Conservation (phyloP, 1,140 invertebrate species). For the Cydia strobilella region DNA sequence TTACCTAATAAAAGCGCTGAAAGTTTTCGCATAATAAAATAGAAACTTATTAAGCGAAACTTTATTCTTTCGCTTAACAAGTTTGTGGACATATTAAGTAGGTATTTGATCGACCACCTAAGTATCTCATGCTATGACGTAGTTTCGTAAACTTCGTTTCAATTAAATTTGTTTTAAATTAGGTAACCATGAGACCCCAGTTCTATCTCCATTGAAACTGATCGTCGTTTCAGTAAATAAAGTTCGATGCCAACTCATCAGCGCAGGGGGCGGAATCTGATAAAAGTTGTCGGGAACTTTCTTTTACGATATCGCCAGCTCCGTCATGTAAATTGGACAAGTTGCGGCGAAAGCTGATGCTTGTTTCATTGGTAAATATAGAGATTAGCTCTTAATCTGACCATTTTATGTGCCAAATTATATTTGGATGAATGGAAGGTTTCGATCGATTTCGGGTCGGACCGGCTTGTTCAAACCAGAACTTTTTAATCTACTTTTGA, state of each 20-base stretch:
- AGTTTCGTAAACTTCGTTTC: slow-evolving; percentile 1
- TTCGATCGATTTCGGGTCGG: slow-evolving; percentile 40
- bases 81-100: neutral
- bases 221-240: slow-evolving; percentile 66
- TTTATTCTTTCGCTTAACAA: no score
- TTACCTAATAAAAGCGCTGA: no score
- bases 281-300: slow-evolving; percentile 75
- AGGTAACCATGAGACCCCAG: slow-evolving; percentile 33
- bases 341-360: slow-evolving; percentile 62
- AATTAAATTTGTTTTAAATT: slow-evolving; percentile 29
- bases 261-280: slow-evolving; percentile 68
- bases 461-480: slow-evolving; percentile 22
- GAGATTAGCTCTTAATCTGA: slow-evolving; percentile 70
- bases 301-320: slow-evolving; percentile 75
- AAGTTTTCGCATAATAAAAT: no score
- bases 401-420: slow-evolving; percentile 62
- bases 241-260: slow-evolving; percentile 73
- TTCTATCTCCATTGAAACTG: slow-evolving; percentile 59
- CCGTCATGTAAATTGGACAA: slow-evolving; percentile 77
- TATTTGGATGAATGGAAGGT: slow-evolving; percentile 56
- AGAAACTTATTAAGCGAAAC: neutral
- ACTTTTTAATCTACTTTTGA: neutral
- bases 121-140: neutral
- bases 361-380: slow-evolving; percentile 70
- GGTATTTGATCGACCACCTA: neutral